Evolutionary conservation across 2,113 vertebrate genomes (phyloP).

Genomic region (Microtus richardsoni): DNA sequence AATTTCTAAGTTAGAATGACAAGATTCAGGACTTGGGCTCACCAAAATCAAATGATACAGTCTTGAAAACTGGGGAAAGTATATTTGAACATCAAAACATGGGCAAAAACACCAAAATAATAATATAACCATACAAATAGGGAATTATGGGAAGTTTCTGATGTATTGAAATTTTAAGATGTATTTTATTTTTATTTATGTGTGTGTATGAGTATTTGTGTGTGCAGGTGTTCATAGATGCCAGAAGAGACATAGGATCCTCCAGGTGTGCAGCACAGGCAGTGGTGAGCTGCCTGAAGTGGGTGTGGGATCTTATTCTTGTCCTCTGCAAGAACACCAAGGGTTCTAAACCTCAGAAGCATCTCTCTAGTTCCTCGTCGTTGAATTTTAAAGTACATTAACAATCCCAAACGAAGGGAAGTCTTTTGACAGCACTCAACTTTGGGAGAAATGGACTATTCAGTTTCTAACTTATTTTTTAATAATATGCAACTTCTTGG

Average conservation of each 20-base stretch:
- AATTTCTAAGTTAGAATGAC: conserved; percentile 27
- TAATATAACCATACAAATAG: neutral
- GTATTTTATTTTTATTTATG: neutral
- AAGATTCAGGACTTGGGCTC: neutral
- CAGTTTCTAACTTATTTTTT: conserved; percentile 30
- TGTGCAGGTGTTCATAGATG: neutral
- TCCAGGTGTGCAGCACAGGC: neutral
- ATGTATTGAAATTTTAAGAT: neutral
- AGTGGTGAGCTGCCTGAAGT: neutral
- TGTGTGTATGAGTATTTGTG: neutral
- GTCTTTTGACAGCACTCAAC: neutral
- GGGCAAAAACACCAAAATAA: conserved; percentile 34
- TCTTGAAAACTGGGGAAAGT: neutral
- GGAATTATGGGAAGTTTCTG: neutral
- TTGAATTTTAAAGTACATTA: neutral
- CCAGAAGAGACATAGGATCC: neutral
- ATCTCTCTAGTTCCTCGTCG: neutral
- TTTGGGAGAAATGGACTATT: conserved; percentile 2
- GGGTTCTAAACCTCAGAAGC: neutral
- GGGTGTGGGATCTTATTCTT: neutral
- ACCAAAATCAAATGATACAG: neutral
- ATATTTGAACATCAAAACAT: neutral
- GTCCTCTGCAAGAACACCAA: neutral
- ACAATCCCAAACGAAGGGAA: neutral
- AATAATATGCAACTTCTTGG: neutral